These are phyloP conservation scores for Thaumatotibia leucotreta DNA, from an alignment of 1,140 invertebrate genomes.

Conservation along the genomic window DNA sequence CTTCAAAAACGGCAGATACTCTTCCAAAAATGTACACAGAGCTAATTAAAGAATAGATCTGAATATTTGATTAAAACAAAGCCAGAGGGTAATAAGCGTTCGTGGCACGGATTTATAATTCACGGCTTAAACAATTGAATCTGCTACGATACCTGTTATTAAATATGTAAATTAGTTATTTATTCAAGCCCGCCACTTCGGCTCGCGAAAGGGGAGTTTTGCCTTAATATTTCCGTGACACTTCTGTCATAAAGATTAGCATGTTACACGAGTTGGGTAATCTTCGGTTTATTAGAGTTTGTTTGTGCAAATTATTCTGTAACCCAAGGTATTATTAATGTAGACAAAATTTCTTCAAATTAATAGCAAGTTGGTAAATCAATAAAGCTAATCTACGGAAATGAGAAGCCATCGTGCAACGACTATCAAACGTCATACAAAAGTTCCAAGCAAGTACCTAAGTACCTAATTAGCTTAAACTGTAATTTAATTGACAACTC, in stretches of 20 bases:
- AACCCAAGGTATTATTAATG: neutral
- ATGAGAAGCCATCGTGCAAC: too few species aligned
- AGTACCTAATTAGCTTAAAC: too few species aligned
- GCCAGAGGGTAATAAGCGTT: slow-evolving; percentile 46
- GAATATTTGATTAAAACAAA: slow-evolving; percentile 53
- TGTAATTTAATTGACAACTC: too few species aligned
- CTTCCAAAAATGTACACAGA: neutral
- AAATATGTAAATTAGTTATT: slow-evolving; percentile 70
- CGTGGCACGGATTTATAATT: slow-evolving; percentile 57
- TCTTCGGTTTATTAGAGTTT: slow-evolving; percentile 3
- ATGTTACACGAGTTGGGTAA: slow-evolving; percentile 1
- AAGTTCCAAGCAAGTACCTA: too few species aligned
- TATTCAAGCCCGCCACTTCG: slow-evolving; percentile 52
- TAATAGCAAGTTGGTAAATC: too few species aligned
- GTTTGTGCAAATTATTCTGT: neutral
- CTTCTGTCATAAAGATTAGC: slow-evolving; percentile 11
- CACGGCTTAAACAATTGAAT: slow-evolving; percentile 61
- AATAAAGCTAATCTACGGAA: too few species aligned
- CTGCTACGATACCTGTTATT: slow-evolving; percentile 61
- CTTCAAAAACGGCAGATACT: neutral
- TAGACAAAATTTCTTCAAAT: neutral
- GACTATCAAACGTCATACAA: too few species aligned
- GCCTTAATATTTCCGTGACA: slow-evolving; percentile 13
- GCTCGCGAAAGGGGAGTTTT: slow-evolving; percentile 34
- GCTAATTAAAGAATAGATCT: slow-evolving; percentile 35